Base-by-base conservation (phyloP, 2,113 vertebrate species). In the Paramisgurnus dabryanus region DNA sequence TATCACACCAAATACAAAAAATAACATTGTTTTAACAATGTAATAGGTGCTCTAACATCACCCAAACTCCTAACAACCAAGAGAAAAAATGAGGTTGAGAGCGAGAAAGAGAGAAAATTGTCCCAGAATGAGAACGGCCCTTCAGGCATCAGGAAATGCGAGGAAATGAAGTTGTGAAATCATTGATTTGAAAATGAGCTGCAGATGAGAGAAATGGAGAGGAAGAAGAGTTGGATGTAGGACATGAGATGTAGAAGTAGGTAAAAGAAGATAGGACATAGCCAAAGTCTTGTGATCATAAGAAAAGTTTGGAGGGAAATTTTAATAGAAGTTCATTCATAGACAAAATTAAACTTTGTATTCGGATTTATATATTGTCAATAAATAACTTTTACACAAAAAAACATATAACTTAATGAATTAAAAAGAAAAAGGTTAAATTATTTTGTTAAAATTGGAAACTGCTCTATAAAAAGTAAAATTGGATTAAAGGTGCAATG, bases 151-250 rank as follows among this genome's bases (percentile, higher is more conserved):
- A 80, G 83, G 87, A 72, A 89, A 90, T 91, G 90, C 87, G 87
- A 90, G 89, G 90, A 93, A 93, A 93, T 91, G 84, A 92, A 91
- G 90, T 93, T 90, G 88, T 90, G 88, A 93, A 92, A 92, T 92
- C 92, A 92, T 92, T 91, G 90, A 92, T 93, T 93, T 92, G 83
- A 90, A 92, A 93, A 91, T 89, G 89, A 92, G 90, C 88, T 89
- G 86, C 86, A 82, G 84, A 84, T 58, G 64, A 68, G 80, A 78
- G 76, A 71, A 70, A 81, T 53, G n/a, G 65, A 81, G 41, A 40
- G 15, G 43, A 74, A 67, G 39, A 50, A 70, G 81, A 72, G 67
- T 78, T 83, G 3, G 9, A 78, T 27, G 57, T 40, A 57, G 63
- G 65, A 78, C 61, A 57, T 57, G 74, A 55, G 55, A 73, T 64